Percentiles rank a stretch among this genome's conserved stretches.
These are phyloP conservation scores for Prochilodus magdalenae DNA, from an alignment of 2,113 vertebrate genomes.

Conservation along the genomic window DNA sequence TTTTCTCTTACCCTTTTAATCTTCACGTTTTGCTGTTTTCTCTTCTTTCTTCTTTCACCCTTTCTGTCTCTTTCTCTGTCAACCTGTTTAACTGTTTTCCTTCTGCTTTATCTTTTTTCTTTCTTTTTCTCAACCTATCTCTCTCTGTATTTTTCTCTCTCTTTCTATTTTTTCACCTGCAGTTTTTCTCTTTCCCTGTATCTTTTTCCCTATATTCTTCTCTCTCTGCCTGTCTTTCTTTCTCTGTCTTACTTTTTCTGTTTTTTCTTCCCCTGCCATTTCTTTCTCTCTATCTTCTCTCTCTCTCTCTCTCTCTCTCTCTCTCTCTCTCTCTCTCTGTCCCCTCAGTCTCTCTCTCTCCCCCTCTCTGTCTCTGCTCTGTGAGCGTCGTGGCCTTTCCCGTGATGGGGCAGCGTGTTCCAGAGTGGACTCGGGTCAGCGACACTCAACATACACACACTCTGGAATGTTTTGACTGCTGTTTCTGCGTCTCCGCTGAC, in stretches of 20 bases:
- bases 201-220: too few relatives aligned
- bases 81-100: too few relatives aligned
- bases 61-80: neutral
- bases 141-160: too few relatives aligned
- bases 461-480: conserved; percentile 64
- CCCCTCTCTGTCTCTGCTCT: neutral
- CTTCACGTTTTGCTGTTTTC: neutral
- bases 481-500: conserved; percentile 35
- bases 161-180: too few relatives aligned
- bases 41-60: neutral
- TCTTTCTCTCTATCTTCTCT: neutral
- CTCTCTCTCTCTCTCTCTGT: neutral
- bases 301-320: neutral
- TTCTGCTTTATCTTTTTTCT: too few relatives aligned
- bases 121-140: too few relatives aligned
- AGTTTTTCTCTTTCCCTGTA: neutral
- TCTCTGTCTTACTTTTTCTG: neutral
- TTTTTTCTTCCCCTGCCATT: too few relatives aligned
- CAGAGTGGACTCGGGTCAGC: conserved; percentile 28
- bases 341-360: neutral
- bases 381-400: conserved; percentile 51
- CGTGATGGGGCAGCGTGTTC: conserved; percentile 17
- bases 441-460: conserved; percentile 43
- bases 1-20: too few relatives aligned
- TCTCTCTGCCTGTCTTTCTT: too few relatives aligned